Conservation (phyloP, 2,797 vertebrate species). For the Periparus ater region DNA sequence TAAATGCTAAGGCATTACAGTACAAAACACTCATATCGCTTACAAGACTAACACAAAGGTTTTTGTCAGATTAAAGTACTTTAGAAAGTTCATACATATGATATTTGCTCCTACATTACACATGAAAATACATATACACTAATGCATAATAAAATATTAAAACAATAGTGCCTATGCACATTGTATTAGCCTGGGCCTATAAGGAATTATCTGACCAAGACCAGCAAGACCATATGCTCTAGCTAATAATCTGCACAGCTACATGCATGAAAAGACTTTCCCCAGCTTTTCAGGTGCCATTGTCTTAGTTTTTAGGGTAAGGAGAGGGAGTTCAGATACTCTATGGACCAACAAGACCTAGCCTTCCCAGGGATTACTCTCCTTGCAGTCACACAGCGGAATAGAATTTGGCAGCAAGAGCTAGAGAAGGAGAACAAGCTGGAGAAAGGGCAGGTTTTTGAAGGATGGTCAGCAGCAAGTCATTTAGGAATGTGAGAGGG, state of each 20-base stretch:
- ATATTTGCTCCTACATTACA: neutral
- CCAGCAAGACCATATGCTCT: neutral
- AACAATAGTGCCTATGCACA: neutral
- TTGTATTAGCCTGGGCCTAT: neutral
- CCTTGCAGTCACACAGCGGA: neutral
- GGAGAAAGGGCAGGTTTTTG: constrained; percentile 32
- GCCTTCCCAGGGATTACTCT: neutral
- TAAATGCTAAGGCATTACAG: neutral
- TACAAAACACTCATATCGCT: neutral
- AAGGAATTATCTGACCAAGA: neutral
- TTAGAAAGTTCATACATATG: neutral
- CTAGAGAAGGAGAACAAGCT: neutral
- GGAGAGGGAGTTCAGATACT: neutral
- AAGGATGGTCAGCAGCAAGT: constrained; percentile 16
- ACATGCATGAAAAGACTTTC: neutral
- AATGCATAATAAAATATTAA: neutral
- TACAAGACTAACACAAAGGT: neutral
- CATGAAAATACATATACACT: neutral
- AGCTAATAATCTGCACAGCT: neutral
- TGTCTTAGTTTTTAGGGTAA: neutral
- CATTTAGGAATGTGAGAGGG: constrained; percentile 19
- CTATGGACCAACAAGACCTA: neutral
- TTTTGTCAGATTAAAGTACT: neutral
- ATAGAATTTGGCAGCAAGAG: neutral
- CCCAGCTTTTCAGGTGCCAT: neutral